Conservation (phyloP, 1,140 invertebrate species). For the Nasonia vitripennis region DNA sequence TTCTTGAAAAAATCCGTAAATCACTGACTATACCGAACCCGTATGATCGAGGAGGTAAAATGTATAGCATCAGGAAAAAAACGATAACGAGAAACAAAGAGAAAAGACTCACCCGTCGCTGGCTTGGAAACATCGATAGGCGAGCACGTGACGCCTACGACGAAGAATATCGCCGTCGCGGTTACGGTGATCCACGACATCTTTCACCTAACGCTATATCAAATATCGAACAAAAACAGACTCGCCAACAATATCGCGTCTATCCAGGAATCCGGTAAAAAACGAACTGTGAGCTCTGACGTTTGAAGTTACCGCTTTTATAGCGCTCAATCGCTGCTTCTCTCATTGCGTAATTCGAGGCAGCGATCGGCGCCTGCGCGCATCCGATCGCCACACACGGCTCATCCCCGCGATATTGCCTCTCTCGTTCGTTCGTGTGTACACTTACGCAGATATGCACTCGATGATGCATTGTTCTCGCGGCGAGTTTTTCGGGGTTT, state of each 20-base stretch:
- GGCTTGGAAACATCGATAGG: neutral
- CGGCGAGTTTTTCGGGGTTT: conserved; percentile 43
- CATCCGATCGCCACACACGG: neutral
- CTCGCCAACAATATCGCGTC: neutral
- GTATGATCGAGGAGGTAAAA: neutral
- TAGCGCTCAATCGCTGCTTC: conserved; percentile 23
- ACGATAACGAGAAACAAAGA: neutral
- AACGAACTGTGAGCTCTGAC: conserved; percentile 24
- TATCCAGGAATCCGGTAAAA: conserved; percentile 10
- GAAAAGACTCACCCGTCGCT: conserved; percentile 27
- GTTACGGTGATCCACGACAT: conserved; percentile 26
- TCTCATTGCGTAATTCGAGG: conserved; percentile 37
- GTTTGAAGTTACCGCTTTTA: conserved; percentile 51
- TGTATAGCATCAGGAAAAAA: neutral
- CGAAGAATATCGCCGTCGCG: conserved; percentile 18
- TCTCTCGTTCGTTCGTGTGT: neutral
- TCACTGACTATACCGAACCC: neutral
- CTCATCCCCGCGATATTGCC: neutral
- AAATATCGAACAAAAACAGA: neutral
- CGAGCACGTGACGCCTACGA: conserved; percentile 24
- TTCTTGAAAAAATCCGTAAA: neutral
- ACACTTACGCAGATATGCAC: neutral
- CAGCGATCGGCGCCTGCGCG: conserved; percentile 29
- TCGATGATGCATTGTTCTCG: too few relatives aligned
- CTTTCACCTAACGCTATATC: neutral